These are phyloP conservation scores for Prietella phreatophila DNA, from an alignment of 2,113 vertebrate genomes.

Conservation along the genomic window DNA sequence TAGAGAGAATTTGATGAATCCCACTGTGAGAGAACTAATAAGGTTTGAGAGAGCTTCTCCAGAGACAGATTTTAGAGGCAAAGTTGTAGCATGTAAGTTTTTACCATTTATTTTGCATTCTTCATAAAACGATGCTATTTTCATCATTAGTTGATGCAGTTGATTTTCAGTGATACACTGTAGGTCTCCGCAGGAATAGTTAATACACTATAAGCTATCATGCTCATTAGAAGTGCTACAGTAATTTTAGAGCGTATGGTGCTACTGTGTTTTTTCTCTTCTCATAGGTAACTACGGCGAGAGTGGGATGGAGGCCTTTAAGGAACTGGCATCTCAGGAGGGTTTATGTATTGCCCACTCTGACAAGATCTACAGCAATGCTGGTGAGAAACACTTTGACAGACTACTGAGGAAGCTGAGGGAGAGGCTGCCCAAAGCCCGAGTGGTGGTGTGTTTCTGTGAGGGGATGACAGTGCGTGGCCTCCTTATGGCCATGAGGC, in stretches of 20 bases:
- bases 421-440: conserved; percentile 89
- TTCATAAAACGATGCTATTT: not conserved
- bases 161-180: not conserved
- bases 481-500: conserved; percentile 92
- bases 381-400: conserved; percentile 94
- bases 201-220: not conserved
- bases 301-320: conserved; percentile 98
- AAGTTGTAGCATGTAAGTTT: not conserved
- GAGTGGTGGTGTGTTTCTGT: conserved; percentile 96
- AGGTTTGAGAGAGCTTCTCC: not conserved
- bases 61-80: not conserved
- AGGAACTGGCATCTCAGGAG: conserved; percentile 91
- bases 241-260: not conserved
- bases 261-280: conserved; percentile 21
- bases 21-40: not conserved
- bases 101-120: not conserved
- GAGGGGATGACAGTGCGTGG: conserved; percentile 97
- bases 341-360: conserved; percentile 94
- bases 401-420: conserved; percentile 91
- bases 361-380: conserved; percentile 99
- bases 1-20: not conserved
- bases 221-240: not conserved
- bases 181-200: not conserved
- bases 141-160: not conserved
- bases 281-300: conserved; percentile 92